Conservation (phyloP, 2,797 vertebrate genomes). For the Falco berigora region DNA sequence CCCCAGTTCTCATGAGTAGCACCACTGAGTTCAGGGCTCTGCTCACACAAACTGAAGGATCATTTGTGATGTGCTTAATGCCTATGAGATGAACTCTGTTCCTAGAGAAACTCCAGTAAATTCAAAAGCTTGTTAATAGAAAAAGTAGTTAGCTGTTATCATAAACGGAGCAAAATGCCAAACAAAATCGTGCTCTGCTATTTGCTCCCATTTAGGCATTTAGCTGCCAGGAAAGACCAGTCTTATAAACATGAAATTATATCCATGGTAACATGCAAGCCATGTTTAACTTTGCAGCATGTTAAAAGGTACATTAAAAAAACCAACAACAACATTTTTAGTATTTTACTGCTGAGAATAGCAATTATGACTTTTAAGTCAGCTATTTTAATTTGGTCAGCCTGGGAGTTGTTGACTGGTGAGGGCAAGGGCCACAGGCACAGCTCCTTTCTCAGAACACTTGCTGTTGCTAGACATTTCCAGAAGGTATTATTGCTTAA, state of each 20-base stretch:
- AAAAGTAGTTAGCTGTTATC: neutral
- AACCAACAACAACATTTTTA: neutral
- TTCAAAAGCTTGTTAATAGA: slow-evolving; percentile 2
- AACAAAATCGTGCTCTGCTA: neutral
- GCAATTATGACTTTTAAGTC: slow-evolving; percentile 4
- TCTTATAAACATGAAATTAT: slow-evolving; percentile 49
- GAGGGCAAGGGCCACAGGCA: slow-evolving; percentile 1
- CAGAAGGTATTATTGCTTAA: slow-evolving; percentile 36
- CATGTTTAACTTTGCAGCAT: slow-evolving; percentile 31
- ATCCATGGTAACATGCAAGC: slow-evolving; percentile 57
- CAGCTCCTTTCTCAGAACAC: neutral
- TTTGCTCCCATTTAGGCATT: slow-evolving; percentile 24
- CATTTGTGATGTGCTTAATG: neutral
- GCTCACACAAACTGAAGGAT: neutral
- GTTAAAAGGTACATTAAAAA: slow-evolving; percentile 22
- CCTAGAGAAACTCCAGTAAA: neutral
- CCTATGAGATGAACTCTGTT: neutral
- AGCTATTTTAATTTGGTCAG: slow-evolving; percentile 17
- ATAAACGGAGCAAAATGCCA: slow-evolving; percentile 16
- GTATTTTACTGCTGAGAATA: slow-evolving; percentile 4
- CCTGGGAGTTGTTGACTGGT: neutral
- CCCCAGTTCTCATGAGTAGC: neutral
- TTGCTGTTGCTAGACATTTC: slow-evolving; percentile 2
- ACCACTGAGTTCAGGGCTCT: neutral
- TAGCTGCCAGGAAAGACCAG: slow-evolving; percentile 48